Conservation (phyloP, 2,113 vertebrate genomes). For the Sceloporus tristichus region DNA sequence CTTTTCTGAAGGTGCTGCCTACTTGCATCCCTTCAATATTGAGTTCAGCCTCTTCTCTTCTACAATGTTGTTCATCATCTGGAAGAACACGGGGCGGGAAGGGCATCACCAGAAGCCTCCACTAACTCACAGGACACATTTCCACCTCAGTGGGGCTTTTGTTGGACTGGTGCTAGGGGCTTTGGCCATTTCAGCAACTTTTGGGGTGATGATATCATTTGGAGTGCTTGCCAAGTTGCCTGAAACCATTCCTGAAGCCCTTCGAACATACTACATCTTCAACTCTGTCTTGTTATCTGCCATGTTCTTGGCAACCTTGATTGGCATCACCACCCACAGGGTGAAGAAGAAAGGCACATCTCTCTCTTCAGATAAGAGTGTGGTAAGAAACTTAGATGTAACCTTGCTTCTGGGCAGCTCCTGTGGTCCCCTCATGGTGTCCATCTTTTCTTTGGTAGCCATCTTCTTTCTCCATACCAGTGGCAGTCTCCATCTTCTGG, state of each 20-base stretch:
- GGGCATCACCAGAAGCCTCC: neutral
- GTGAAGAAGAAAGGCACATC: constrained; percentile 26
- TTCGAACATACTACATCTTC: constrained; percentile 61
- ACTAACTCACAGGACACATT: neutral
- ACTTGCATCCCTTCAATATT: constrained; percentile 62
- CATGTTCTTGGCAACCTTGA: constrained; percentile 58
- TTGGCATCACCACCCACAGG: constrained; percentile 44
- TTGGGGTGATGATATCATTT: constrained; percentile 63
- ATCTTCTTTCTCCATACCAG: constrained; percentile 50
- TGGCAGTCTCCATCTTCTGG: constrained; percentile 41
- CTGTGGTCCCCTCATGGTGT: constrained; percentile 55
- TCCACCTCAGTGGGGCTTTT: constrained; percentile 54
- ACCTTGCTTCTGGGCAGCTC: constrained; percentile 58
- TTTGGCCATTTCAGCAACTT: constrained; percentile 57
- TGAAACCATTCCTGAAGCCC: constrained; percentile 47
- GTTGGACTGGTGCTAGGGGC: constrained; percentile 55
- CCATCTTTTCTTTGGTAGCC: constrained; percentile 58
- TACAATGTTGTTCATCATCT: constrained; percentile 61
- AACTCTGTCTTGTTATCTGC: constrained; percentile 49
- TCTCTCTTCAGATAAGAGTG: constrained; percentile 36
- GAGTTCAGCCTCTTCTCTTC: constrained; percentile 67
- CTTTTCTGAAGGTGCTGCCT: constrained; percentile 54
- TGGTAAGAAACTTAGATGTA: constrained; percentile 58
- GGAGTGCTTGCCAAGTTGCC: constrained; percentile 55
- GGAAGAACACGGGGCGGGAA: constrained; percentile 59